phyloP scores from a whole-genome alignment of 2,888 invertebrate genomes.

The Anagyrus pseudococci region DNA sequence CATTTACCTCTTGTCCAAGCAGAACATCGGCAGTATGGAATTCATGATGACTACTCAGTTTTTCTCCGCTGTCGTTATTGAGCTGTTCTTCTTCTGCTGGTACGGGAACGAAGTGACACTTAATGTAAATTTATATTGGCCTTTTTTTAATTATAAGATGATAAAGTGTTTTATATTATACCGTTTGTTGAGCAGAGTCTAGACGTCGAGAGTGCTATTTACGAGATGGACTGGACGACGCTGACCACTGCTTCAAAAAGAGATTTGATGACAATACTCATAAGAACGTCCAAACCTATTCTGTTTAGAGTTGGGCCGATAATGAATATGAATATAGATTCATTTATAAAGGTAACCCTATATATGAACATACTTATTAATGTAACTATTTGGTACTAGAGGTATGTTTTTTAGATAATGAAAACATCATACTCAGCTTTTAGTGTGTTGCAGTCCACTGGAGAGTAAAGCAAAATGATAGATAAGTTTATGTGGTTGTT shows the following conservation, averaged over 20 bases:
- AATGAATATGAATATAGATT: constrained; percentile 36
- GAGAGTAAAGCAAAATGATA: not conserved
- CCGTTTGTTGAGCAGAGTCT: constrained; percentile 19
- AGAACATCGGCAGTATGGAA: constrained; percentile 25
- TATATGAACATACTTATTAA: not conserved
- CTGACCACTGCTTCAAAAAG: constrained; percentile 16
- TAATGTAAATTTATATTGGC: constrained; percentile 29
- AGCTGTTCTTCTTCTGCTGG: constrained; percentile 39
- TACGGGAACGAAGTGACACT: constrained; percentile 38
- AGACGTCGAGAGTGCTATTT: constrained; percentile 21
- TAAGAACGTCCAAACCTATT: constrained; percentile 30
- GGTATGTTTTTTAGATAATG: constrained; percentile 29
- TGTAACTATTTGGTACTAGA: not conserved
- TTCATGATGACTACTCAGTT: constrained; percentile 38
- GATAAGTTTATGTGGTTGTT: not conserved
- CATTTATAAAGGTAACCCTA: constrained; percentile 26
- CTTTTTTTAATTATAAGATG: not conserved
- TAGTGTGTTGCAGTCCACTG: constrained; percentile 33
- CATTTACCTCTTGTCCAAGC: constrained; percentile 29
- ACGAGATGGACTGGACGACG: constrained; percentile 28
- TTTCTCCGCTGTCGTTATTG: constrained; percentile 35
- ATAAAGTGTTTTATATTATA: too few species aligned
- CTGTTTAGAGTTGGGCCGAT: constrained; percentile 30
- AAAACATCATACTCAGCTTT: constrained; percentile 36
- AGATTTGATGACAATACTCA: constrained; percentile 22